These are phyloP conservation scores for Muscicapa striata DNA, from an alignment of 2,797 vertebrate species.

Conservation along the genomic window DNA sequence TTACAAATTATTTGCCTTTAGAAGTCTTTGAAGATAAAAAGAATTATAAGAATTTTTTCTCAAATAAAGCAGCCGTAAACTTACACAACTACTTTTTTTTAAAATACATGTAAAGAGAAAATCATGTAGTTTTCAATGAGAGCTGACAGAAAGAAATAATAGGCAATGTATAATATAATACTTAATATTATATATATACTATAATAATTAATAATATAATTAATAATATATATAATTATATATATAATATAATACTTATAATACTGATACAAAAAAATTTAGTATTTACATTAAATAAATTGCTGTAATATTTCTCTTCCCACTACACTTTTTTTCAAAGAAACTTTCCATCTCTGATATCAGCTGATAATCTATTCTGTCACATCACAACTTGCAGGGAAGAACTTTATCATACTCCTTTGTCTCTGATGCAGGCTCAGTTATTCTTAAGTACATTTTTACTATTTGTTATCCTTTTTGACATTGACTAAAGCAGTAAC, in stretches of 20 bases:
- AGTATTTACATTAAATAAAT: background rate
- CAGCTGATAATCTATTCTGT: background rate
- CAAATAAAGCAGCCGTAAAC: background rate
- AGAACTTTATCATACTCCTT: background rate
- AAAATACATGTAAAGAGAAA: background rate
- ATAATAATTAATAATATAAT: no score
- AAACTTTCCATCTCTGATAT: background rate
- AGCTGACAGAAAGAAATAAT: background rate
- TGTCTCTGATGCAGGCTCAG: background rate
- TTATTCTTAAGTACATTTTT: background rate
- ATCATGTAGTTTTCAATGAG: background rate
- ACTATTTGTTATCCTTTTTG: background rate
- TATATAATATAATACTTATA: background rate
- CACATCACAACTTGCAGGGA: background rate
- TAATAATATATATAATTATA: no score
- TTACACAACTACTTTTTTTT: background rate
- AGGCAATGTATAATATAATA: background rate
- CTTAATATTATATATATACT: no score
- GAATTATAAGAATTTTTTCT: background rate
- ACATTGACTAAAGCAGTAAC: background rate
- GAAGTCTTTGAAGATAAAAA: background rate
- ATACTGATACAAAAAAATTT: background rate
- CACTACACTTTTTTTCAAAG: background rate
- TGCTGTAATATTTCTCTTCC: background rate
- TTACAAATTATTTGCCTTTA: background rate